Evolutionary conservation across 2,113 vertebrate genomes (phyloP), one percentile per base, ranked within the genome.

Genomic region (Vidua chalybeata): DNA sequence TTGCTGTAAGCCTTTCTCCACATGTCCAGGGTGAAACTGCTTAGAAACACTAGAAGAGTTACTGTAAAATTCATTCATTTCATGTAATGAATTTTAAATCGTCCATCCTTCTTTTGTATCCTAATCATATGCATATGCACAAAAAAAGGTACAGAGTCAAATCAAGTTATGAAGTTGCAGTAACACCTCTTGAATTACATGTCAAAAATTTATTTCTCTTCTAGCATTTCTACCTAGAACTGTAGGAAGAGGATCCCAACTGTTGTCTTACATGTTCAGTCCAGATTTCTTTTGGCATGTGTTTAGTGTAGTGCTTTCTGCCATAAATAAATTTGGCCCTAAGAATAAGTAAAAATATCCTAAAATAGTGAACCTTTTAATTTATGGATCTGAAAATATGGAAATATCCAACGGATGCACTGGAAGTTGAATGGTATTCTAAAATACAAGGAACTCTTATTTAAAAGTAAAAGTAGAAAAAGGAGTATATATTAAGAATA

Each of bases 51-150:
- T 49, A 19, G 11, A 61, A 48, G 3, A 17, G 10, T 52, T 13
- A 55, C 15, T 18, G 24, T 45, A 35, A 35, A 35, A 35, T 35
- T 35, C 35, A 35, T 35, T 35, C 35, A 59, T 79, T 94, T 95
- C 75, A 96, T 54, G 82, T 52, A 3, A 51, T 58, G 54, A 94
- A 95, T 96, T 94, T 96, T 90, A 92, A 95, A 49, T 67, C 85
- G 56, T 78, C 69, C 30, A 67, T 75, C 58, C 43, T 93, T 90
- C 28, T 33, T 84, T 75, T 83, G 33, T 85, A 94, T 95, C 48
- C 41, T 77, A 74, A 77, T 89, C 59, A 52, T 24, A 86, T 46
- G 46, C 18, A 66, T 49, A 78, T 39, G 21, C 46, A 86, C 1
- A 5, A 74, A 26, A 26, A 90, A 91, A 73, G 15, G 11, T 28